Conservation (phyloP, 1,140 invertebrate genomes). For the Bombus confusus region DNA sequence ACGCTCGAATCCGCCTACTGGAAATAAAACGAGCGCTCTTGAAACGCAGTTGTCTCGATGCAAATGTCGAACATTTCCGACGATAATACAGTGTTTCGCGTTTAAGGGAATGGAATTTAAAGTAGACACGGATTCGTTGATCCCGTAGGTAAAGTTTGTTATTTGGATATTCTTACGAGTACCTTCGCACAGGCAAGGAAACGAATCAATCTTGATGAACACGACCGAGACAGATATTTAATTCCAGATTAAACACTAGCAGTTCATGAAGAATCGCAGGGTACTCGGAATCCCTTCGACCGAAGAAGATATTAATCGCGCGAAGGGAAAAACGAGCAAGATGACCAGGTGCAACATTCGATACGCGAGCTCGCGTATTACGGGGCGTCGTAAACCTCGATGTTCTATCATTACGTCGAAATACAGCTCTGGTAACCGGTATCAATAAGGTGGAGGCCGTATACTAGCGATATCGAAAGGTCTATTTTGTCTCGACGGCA, state of each 20-base stretch:
- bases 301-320: conserved; percentile 9
- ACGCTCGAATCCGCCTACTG: neutral
- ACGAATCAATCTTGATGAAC: neutral
- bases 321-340: neutral
- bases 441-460: neutral
- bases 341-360: neutral
- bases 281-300: neutral
- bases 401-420: conserved; percentile 5
- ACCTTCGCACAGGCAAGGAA: neutral
- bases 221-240: neutral
- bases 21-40: neutral
- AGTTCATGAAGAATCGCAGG: neutral
- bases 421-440: neutral
- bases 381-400: neutral
- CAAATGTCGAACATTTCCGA: neutral
- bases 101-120: neutral
- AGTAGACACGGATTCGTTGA: neutral
- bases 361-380: conserved; percentile 11
- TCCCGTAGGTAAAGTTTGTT: too few species aligned
- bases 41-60: neutral
- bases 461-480: neutral
- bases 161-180: neutral
- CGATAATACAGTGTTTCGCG: neutral
- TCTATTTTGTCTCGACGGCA: neutral
- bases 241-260: neutral